Percentiles rank a stretch among this genome's conserved stretches.
These are phyloP conservation scores for Onychorhynchus coronatus DNA, from an alignment of 2,113 vertebrate genomes.

Conservation along the genomic window DNA sequence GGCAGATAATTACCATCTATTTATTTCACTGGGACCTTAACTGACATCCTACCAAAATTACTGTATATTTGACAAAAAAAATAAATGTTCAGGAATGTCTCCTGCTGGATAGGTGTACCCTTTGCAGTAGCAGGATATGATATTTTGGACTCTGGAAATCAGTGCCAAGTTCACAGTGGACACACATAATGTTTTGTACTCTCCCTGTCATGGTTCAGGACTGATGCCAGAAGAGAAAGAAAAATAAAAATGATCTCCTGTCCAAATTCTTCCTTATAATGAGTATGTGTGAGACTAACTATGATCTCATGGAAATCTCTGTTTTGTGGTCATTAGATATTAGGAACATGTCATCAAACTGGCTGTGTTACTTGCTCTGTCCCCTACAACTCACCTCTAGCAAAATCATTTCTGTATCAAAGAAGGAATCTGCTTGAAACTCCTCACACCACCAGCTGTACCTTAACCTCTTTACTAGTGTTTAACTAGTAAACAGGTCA, in stretches of 20 bases:
- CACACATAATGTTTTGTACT: not conserved
- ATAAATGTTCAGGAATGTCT: not conserved
- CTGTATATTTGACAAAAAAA: not conserved
- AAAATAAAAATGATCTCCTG: not conserved
- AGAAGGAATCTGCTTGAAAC: not conserved
- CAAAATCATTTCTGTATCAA: not conserved
- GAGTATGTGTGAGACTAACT: conserved; percentile 39
- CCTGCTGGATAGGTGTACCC: not conserved
- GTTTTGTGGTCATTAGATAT: not conserved
- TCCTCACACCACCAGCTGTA: not conserved
- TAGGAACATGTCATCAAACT: conserved; percentile 20
- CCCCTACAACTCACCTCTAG: not conserved
- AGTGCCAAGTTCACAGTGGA: not conserved
- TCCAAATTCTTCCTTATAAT: conserved; percentile 38
- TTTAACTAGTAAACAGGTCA: not conserved
- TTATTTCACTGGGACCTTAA: not conserved
- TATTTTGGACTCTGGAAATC: not conserved
- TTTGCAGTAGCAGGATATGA: not conserved
- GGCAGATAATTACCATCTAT: not conserved
- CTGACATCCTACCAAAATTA: not conserved
- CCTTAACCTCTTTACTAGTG: not conserved
- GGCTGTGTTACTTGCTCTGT: not conserved
- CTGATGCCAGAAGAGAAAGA: not conserved
- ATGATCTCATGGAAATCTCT: conserved; percentile 37
- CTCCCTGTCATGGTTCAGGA: not conserved